These are phyloP conservation scores for Vombatus ursinus DNA, from an alignment of 2,113 vertebrate species.

Conservation along the genomic window DNA sequence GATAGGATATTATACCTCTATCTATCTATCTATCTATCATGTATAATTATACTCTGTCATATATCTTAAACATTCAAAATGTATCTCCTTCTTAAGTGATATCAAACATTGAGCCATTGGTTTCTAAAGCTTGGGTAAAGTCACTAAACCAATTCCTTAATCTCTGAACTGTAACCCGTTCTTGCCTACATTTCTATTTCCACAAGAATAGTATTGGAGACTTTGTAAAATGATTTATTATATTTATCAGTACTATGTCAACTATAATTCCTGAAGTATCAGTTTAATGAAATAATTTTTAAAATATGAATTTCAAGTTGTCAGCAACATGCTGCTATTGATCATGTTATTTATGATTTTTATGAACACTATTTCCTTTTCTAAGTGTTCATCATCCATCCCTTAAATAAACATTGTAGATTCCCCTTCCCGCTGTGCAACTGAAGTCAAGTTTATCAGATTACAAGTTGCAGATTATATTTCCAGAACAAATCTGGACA, in stretches of 20 bases:
- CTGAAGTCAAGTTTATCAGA: not conserved
- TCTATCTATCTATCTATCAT: too few species aligned
- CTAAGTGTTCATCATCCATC: not conserved
- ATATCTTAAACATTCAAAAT: too few species aligned
- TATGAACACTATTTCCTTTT: not conserved
- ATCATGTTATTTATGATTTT: not conserved
- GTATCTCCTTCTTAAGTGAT: too few species aligned
- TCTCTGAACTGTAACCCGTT: too few species aligned
- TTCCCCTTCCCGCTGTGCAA: not conserved
- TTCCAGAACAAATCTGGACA: not conserved
- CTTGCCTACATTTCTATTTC: too few species aligned
- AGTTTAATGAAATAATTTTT: not conserved
- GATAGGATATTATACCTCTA: too few species aligned
- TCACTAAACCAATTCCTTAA: too few species aligned
- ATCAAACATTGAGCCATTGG: too few species aligned
- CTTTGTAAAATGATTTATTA: not conserved
- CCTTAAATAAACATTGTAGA: not conserved
- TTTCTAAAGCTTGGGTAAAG: too few species aligned
- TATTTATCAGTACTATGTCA: too few species aligned
- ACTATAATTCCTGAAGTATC: not conserved
- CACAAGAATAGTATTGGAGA: not conserved
- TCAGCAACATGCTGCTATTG: not conserved
- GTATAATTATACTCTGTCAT: too few species aligned
- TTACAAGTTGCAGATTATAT: not conserved
- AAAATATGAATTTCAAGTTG: not conserved